Percentiles rank a stretch among this genome's conserved stretches.
Evolutionary conservation across 2,797 vertebrate species (phyloP).

Genomic region (Chloroceryle inda): DNA sequence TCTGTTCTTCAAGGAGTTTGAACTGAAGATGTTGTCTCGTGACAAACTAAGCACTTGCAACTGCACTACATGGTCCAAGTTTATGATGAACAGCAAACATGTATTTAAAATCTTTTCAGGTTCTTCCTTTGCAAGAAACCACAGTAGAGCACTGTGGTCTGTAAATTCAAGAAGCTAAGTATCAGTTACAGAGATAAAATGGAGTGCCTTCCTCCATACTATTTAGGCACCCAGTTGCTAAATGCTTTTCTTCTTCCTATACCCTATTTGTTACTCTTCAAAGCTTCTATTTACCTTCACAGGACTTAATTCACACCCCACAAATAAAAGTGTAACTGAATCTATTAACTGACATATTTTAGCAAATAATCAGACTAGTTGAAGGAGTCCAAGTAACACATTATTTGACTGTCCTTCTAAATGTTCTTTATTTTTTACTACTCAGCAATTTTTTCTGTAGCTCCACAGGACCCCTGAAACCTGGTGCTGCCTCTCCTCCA

Average conservation of each 20-base stretch:
- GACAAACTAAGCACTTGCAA: neutral
- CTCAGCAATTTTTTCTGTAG: neutral
- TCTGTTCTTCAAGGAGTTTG: neutral
- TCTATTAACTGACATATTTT: neutral
- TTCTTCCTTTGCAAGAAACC: neutral
- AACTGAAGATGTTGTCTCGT: neutral
- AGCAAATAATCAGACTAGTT: neutral
- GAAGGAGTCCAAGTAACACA: neutral
- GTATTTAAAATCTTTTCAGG: slow-evolving; percentile 17
- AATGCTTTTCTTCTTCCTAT: neutral
- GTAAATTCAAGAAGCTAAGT: neutral
- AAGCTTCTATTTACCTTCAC: neutral
- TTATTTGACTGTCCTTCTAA: neutral
- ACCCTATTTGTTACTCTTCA: neutral
- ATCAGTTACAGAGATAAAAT: neutral
- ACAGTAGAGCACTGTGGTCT: neutral
- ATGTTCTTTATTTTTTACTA: neutral
- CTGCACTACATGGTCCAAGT: neutral
- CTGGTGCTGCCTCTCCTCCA: neutral
- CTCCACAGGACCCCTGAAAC: neutral
- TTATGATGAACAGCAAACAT: slow-evolving; percentile 3
- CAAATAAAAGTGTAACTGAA: neutral
- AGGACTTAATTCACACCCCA: neutral
- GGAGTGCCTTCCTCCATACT: neutral
- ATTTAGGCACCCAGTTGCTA: neutral